These are phyloP conservation scores for Cydia pomonella DNA, from an alignment of 1,140 invertebrate species.

Conservation along the genomic window DNA sequence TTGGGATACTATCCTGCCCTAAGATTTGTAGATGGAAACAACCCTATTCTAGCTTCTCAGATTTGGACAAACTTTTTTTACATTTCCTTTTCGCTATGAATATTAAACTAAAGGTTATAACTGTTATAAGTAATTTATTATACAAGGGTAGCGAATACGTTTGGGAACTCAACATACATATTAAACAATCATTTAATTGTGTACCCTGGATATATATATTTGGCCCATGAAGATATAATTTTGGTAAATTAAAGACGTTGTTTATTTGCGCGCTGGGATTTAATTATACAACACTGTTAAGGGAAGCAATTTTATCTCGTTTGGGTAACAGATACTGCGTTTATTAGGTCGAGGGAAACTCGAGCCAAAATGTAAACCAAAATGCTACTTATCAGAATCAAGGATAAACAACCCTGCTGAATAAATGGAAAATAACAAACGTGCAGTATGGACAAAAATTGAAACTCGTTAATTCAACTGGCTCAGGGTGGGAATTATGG, in stretches of 20 bases:
- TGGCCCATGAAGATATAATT: constrained; percentile 29
- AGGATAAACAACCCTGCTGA: constrained; percentile 12
- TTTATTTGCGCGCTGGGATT: constrained; percentile 32
- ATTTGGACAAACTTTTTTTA: background rate
- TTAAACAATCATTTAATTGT: constrained; percentile 24
- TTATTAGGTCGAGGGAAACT: constrained; percentile 29
- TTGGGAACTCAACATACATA: constrained; percentile 2
- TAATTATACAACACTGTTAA: constrained; percentile 26
- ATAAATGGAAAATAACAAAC: constrained; percentile 9
- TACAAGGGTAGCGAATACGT: background rate
- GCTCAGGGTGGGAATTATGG: background rate
- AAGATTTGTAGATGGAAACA: no score
- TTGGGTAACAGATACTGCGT: constrained; percentile 32
- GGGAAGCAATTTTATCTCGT: constrained; percentile 32
- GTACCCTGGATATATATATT: constrained; percentile 27
- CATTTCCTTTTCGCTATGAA: background rate
- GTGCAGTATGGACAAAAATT: background rate
- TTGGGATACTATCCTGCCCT: no score
- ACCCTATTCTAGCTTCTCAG: background rate
- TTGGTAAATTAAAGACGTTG: constrained; percentile 31
- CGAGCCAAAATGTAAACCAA: constrained; percentile 31
- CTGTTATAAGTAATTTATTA: background rate
- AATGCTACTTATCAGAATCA: constrained; percentile 29
- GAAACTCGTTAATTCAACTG: background rate
- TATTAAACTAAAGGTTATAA: background rate